Conservation (phyloP, 2,113 vertebrate species). For the Fregata magnificens region DNA sequence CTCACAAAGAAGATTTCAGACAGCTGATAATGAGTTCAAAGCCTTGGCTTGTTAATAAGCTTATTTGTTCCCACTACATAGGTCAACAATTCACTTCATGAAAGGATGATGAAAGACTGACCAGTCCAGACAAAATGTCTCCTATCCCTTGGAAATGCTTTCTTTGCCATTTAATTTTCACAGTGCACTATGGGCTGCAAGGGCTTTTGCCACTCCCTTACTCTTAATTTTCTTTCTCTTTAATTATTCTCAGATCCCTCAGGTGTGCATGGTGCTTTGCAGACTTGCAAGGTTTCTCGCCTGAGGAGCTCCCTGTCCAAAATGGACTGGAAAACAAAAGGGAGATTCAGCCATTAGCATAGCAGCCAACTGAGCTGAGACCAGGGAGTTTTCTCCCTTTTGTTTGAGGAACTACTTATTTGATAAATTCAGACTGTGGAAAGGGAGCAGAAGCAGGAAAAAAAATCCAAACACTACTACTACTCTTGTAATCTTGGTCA, state of each 20-base stretch:
- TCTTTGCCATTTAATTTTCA: conserved; percentile 11
- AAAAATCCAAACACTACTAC: background rate
- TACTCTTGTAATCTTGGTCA: background rate
- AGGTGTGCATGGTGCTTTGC: background rate
- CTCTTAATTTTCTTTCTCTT: conserved; percentile 32
- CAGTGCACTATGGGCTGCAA: background rate
- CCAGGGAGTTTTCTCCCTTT: background rate
- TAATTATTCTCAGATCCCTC: conserved; percentile 12
- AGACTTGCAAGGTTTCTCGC: background rate
- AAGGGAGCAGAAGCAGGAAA: background rate
- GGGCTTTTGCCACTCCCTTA: conserved; percentile 36
- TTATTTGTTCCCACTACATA: conserved; percentile 28
- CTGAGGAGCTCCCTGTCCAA: background rate
- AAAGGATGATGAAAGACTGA: conserved; percentile 46
- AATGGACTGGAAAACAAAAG: background rate
- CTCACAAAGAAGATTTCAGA: conserved; percentile 46
- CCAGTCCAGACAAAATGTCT: conserved; percentile 50
- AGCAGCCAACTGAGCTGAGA: background rate
- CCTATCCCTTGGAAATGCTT: conserved; percentile 7
- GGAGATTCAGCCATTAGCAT: background rate
- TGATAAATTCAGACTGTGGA: background rate
- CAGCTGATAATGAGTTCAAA: conserved; percentile 51
- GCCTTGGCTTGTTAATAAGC: background rate
- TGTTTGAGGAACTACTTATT: background rate
- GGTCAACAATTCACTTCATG: conserved; percentile 44